Percentiles rank a stretch among this genome's conserved stretches.
phyloP scores from a whole-genome alignment of 2,888 invertebrate genomes.

The Megaustenia siamemsis region DNA sequence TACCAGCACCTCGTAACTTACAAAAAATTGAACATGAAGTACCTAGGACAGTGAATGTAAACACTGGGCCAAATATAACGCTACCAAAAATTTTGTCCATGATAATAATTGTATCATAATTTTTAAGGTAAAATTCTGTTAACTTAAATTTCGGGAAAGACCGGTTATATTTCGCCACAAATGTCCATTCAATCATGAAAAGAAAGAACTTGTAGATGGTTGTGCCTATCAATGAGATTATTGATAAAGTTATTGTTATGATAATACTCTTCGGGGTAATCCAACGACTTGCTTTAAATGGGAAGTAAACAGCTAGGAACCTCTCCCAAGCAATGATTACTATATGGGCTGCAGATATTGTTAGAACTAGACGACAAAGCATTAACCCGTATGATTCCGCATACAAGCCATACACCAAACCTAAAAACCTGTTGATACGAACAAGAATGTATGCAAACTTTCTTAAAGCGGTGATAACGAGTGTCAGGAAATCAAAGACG shows the following conservation, averaged over 20 bases:
- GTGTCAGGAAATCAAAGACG: not conserved
- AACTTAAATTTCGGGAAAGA: not conserved
- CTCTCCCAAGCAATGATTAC: conserved; percentile 33
- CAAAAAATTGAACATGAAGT: not conserved
- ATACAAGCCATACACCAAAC: not conserved
- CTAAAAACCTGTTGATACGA: not conserved
- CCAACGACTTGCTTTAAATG: conserved; percentile 3
- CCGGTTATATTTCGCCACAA: not conserved
- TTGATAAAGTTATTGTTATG: not conserved
- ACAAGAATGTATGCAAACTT: not conserved
- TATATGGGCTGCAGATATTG: not conserved
- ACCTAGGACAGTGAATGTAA: not conserved
- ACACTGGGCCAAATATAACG: not conserved
- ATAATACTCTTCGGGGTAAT: not conserved
- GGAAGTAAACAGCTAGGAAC: conserved; percentile 34
- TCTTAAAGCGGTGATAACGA: not conserved
- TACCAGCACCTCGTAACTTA: not conserved
- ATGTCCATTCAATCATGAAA: not conserved
- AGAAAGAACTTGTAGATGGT: not conserved
- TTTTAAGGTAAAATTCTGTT: not conserved
- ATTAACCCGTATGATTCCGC: not conserved
- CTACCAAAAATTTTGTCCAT: not conserved
- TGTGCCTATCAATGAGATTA: not conserved
- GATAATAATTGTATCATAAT: not conserved
- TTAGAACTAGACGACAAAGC: not conserved